Base-by-base conservation (phyloP, 2,113 vertebrate species). In the Plecotus auritus region DNA sequence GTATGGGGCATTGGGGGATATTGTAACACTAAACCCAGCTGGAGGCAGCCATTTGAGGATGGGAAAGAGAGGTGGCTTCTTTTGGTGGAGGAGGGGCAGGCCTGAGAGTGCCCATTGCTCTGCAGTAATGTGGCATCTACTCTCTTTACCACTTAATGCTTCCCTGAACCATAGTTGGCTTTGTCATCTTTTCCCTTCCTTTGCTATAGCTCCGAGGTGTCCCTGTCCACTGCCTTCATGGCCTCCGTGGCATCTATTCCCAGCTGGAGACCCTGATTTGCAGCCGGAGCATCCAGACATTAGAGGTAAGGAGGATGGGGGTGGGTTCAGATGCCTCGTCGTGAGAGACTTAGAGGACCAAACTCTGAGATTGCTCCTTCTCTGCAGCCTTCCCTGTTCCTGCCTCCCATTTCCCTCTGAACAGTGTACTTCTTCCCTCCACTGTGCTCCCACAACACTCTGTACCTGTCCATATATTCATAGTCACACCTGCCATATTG, bases 261-360 rank as follows among this genome's bases (percentile, higher is more conserved):
- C 99, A 99, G 97, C 96, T 99, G 95, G 99, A 99, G 97, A 99
- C 99, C 86, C 98, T 99, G 80, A 99, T 98, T 64, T 99, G 99
- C 96, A 99, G 98, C 87, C 99, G 98, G 97, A 99, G 99, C 97
- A 96, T 99, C 96, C 98, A 96, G 96, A 99, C 99, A 5, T 95
- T 99, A 86, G 99, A 99, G 98, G 99, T 99, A 96, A 97, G 98
- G 96, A 56, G 37, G 56, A 49, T n/a, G 35, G 47, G 3, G 12
- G 9, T 28, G 2, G 12, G 16, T 1, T 10, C 9, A 2, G 35
- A 18, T 9, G 28, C 35, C 42, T 32, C 61, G 35, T 83, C 66
- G 26, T 74, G 32, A 51, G 76, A 67, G 28, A 47, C 4, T 0
- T 1, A 56, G 42, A 66, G n/a, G 30, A 47, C 56, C 80, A 42